Percentiles rank a stretch among this genome's conserved stretches.
Evolutionary conservation across 2,113 vertebrate genomes (phyloP).

Genomic region (Saimiri boliviensis): DNA sequence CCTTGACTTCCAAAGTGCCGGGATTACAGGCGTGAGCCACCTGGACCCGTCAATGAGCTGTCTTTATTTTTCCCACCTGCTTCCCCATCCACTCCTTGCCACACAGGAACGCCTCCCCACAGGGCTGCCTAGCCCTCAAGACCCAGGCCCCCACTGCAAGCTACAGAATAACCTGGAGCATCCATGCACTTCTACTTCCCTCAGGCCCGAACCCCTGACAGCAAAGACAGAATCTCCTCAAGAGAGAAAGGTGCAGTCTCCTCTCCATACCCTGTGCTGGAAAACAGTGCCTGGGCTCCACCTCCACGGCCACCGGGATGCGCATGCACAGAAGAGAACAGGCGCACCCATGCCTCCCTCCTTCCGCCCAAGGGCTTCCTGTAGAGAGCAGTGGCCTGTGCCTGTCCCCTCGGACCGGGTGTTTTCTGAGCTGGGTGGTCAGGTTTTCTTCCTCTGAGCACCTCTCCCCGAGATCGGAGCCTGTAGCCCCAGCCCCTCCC

Average conservation of each 20-base stretch:
- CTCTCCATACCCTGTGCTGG: neutral
- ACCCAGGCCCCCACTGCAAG: neutral
- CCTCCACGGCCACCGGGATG: rapidly evolving
- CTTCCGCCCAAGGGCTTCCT: neutral
- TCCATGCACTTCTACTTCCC: neutral
- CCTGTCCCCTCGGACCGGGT: neutral
- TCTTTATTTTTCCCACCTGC: neutral
- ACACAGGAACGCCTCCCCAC: neutral
- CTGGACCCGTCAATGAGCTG: too few species aligned
- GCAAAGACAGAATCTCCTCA: neutral
- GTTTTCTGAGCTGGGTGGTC: too few species aligned
- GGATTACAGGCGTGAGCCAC: too few species aligned
- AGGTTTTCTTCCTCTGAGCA: neutral
- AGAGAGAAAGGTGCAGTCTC: neutral
- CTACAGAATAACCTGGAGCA: too few species aligned
- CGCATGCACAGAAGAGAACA: too few species aligned
- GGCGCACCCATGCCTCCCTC: too few species aligned
- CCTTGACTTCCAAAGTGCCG: too few species aligned
- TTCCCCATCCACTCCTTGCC: too few species aligned
- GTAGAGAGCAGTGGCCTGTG: neutral
- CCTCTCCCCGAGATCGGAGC: neutral
- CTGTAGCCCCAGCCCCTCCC: rapidly evolving
- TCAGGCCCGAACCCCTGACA: rapidly evolving
- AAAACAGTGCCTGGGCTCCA: neutral
- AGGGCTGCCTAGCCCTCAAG: rapidly evolving